These are phyloP conservation scores for Eilema sororculum DNA, from an alignment of 2,888 invertebrate species.

Conservation along the genomic window DNA sequence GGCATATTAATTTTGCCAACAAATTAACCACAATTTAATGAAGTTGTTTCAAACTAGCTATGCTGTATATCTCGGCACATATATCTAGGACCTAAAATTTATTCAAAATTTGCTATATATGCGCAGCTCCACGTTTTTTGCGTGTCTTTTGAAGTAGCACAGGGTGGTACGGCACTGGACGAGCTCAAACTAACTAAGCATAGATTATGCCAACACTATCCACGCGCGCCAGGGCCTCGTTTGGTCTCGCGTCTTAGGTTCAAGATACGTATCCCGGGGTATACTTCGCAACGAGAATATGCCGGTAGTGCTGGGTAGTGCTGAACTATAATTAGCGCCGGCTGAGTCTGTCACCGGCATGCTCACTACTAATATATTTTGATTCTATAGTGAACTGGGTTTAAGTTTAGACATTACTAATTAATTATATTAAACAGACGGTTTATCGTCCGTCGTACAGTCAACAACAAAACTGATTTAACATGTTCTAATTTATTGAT, in stretches of 20 bases:
- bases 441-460: background rate
- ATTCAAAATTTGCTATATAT: too few species aligned
- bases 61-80: too few species aligned
- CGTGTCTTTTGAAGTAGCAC: too few species aligned
- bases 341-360: constrained; percentile 36
- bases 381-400: constrained; percentile 4
- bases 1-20: background rate
- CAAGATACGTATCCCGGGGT: background rate
- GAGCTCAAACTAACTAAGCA: too few species aligned
- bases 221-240: too few species aligned
- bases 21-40: constrained; percentile 13
- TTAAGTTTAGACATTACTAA: constrained; percentile 14
- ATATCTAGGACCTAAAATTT: too few species aligned
- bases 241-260: too few species aligned
- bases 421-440: background rate
- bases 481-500: background rate
- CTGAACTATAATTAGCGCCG: constrained; percentile 38
- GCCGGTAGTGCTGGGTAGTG: constrained; percentile 31
- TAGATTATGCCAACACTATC: too few species aligned
- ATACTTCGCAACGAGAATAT: constrained; percentile 36
- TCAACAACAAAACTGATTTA: background rate
- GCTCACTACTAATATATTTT: constrained; percentile 31
- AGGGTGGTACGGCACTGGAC: too few species aligned
- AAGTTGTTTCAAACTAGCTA: constrained; percentile 30
- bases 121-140: too few species aligned